phyloP scores from a whole-genome alignment of 2,113 vertebrate genomes.

The Peromyscus leucopus region DNA sequence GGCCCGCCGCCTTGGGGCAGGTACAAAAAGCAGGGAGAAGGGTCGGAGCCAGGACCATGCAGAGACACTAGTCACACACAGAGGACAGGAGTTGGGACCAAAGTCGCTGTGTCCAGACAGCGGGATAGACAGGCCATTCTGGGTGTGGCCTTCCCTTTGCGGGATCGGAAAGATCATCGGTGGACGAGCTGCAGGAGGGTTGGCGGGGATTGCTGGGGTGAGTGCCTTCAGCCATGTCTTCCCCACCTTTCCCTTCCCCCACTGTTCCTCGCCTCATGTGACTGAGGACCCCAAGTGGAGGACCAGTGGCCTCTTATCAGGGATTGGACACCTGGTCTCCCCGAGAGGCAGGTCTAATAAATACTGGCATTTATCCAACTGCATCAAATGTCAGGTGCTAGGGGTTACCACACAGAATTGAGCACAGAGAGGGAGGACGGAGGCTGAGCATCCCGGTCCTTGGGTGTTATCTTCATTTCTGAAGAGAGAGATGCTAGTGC shows the following conservation, averaged over 20 bases:
- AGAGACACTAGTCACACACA: not conserved
- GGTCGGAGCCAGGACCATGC: not conserved
- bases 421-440: not conserved
- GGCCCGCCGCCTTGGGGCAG: not conserved
- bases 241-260: not conserved
- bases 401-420: not conserved
- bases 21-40: constrained; percentile 67
- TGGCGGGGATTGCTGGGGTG: not conserved
- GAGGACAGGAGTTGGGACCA: not conserved
- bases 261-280: not conserved
- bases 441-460: not conserved
- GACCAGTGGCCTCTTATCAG: not conserved
- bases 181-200: not conserved
- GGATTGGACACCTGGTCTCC: not conserved
- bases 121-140: not conserved
- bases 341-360: not conserved
- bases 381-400: not conserved
- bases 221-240: not conserved
- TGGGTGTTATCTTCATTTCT: not conserved
- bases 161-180: not conserved
- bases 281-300: not conserved
- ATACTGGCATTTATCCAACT: not conserved
- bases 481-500: not conserved
- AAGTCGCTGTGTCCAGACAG: not conserved
- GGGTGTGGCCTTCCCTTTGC: not conserved